phyloP scores from a whole-genome alignment of 2,888 invertebrate species.

The Leptinotarsa tumamoca region DNA sequence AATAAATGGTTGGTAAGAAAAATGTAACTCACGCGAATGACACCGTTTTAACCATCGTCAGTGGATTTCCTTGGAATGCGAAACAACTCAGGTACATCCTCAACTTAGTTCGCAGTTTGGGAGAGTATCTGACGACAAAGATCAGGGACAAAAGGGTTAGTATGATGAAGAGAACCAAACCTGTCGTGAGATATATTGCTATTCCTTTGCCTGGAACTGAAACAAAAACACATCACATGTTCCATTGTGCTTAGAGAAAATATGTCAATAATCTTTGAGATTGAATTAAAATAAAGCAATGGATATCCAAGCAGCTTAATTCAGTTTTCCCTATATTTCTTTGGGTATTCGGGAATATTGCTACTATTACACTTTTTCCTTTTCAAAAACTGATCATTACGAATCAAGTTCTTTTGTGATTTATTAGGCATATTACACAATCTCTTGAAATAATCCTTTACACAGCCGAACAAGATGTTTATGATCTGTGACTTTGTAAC shows the following conservation, averaged over 20 bases:
- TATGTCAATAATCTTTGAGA: not conserved
- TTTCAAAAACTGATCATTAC: no score
- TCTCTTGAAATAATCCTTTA: no score
- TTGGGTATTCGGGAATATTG: no score
- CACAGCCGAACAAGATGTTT: no score
- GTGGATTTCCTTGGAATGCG: slow-evolving; percentile 19
- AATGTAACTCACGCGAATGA: slow-evolving; percentile 28
- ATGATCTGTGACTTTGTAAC: no score
- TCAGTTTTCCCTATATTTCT: no score
- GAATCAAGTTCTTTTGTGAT: no score
- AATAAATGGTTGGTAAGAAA: not conserved
- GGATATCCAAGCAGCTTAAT: no score
- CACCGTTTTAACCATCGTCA: slow-evolving; percentile 21
- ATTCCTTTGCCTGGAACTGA: slow-evolving; percentile 18
- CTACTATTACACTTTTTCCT: no score
- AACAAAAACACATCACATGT: not conserved
- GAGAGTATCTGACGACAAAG: not conserved
- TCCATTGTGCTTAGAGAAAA: not conserved
- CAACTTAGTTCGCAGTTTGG: slow-evolving; percentile 25
- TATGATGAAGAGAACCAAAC: not conserved
- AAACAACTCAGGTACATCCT: slow-evolving; percentile 24
- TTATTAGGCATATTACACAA: no score
- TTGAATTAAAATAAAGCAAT: no score
- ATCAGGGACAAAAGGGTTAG: not conserved
- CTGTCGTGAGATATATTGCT: not conserved